Percentiles rank a stretch among this genome's conserved stretches.
phyloP scores from a whole-genome alignment of 1,140 invertebrate species.

The Drosophila ambigua region DNA sequence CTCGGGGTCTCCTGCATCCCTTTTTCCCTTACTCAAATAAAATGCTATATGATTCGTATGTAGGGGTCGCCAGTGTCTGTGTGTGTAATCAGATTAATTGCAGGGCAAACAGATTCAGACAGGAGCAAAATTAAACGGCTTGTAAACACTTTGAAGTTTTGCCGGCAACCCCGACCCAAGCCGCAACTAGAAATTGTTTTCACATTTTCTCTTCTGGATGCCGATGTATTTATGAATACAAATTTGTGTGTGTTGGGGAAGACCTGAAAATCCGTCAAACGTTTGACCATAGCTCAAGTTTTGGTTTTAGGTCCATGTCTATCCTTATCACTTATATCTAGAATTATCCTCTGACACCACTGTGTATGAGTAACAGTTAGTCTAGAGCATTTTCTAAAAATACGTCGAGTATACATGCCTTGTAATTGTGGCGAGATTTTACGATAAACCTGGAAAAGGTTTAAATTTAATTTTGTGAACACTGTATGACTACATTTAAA shows the following conservation, averaged over 20 bases:
- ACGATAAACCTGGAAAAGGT: too few species aligned
- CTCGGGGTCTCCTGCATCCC: constrained; percentile 34
- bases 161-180: constrained; percentile 10
- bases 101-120: constrained; percentile 74
- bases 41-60: constrained; percentile 64
- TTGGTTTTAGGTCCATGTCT: background rate
- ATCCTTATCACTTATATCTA: constrained; percentile 8
- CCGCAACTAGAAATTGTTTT: constrained; percentile 48
- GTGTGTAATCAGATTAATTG: constrained; percentile 78
- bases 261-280: constrained; percentile 14
- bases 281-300: constrained; percentile 38
- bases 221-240: constrained; percentile 49
- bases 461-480: too few species aligned
- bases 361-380: constrained; percentile 20
- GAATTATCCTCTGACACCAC: constrained; percentile 7
- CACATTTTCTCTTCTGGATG: constrained; percentile 61
- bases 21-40: constrained; percentile 56
- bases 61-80: constrained; percentile 45
- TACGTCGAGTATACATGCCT: too few species aligned
- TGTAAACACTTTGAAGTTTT: constrained; percentile 76
- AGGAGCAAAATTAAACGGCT: constrained; percentile 71
- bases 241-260: constrained; percentile 4
- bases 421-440: too few species aligned
- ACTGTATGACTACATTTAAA: too few species aligned
- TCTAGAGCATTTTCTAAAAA: too few species aligned